Evolutionary conservation across 2,888 invertebrate genomes (phyloP), one percentile per base, ranked within the genome.

Genomic region (Apamea anceps): DNA sequence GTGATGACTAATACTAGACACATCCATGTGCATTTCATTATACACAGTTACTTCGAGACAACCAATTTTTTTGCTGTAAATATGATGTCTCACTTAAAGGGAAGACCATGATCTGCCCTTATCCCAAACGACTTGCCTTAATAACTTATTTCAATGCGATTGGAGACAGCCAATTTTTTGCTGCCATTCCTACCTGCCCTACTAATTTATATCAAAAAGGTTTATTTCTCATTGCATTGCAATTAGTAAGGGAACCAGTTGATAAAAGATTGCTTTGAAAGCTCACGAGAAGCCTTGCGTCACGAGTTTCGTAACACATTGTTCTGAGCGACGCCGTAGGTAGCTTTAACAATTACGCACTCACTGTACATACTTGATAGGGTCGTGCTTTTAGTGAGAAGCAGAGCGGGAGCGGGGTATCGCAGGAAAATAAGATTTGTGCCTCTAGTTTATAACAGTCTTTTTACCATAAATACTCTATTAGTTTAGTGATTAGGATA

Each of bases 291-390:
- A 80, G 80, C 70, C 71, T 91, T 90, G 83, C 91, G 84, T 86
- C 88, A 91, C 72, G 72, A 84, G 80, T 89, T 91, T 89, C 88
- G 85, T 87, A 84, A 88, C 75, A 86, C 90, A 91, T 91, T 91
- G 91, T 91, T 91, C 85, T 77, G 74, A 78, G 81, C 73, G 51
- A 75, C 73, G 48, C 73, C 75, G 87, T 87, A 83, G 84, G 85
- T 63, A 79, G 85, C 79, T 83, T 79, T 73, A 72, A 77, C 80
- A 77, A 88, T 88, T 77, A 82, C 77, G 84, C 72, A 83, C 70
- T 67, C 63, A 37, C 67, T 86, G 60, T 80, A 75, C 65, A 78
- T 78, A 75, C 72, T n/a, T 37, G 63, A 18, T 71, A 60, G 78
- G 74, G 68, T 28, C 68, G 37, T 45, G 0, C 0, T 51, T 68